Base-by-base conservation (phyloP, 2,797 vertebrate species). In the Lophius americanus region DNA sequence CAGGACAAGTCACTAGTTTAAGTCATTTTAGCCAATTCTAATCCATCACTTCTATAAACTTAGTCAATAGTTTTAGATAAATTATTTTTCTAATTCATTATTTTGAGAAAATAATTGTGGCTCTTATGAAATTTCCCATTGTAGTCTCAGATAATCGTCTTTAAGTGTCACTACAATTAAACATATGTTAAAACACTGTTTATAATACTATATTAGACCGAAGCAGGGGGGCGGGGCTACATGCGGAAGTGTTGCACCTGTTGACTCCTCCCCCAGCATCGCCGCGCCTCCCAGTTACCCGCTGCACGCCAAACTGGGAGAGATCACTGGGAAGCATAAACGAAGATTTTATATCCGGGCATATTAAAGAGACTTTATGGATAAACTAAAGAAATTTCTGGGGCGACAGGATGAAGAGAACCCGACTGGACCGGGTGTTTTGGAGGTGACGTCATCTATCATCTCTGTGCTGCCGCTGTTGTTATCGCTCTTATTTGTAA, bases 331-430 rank as follows among this genome's bases (percentile, higher is more conserved):
- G 33, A 36, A 11, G 32, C 9, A 11, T 11, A 10, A 5, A 14
- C 6, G 12, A 12, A 35, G 6, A 35, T 7, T 10, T 33, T 35
- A 5, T 50, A 32, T 13, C 4, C 9, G 9, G 13, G n/a, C 51
- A 2, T 2, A 7, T 9, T 23, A 14, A 0, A 23, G 0, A 23
- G 36, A 8, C 9, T 5, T n/a, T 0, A 96, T 96, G 95, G 96
- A 97, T 73, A 97, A 97, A 75, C 70, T 96, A 9, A 96, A 94
- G 92, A 88, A 88, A 76, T 94, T 96, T 57, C 77, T 96, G 76
- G 93, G 93, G 65, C 93, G 93, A 62, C 91, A 91, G 61, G 95
- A 96, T 7, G 95, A 93, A 3, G 83, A 61, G 14, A 4, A 76
- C 51, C 2, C 50, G 52, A 94, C 95, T 61, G 93, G 92, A 33